Evolutionary conservation across 2,797 vertebrate genomes (phyloP).

Genomic region (Lindbergichthys nudifrons): DNA sequence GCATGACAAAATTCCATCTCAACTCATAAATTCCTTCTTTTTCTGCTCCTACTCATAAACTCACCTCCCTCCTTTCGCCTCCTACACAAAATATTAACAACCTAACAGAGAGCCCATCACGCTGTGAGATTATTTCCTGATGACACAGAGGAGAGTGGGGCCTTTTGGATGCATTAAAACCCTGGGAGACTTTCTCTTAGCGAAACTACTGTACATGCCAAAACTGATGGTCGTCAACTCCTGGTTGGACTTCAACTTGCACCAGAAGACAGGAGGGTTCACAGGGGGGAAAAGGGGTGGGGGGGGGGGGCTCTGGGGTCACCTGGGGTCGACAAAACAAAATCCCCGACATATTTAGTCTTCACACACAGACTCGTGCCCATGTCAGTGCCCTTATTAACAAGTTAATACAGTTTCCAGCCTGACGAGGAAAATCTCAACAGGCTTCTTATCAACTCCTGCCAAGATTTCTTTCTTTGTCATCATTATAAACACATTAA

Average conservation of each 20-base stretch:
- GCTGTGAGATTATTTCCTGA: slow-evolving; percentile 61
- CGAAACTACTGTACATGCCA: slow-evolving; percentile 27
- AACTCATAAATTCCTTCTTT: slow-evolving; percentile 42
- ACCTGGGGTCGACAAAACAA: slow-evolving; percentile 36
- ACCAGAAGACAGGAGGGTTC: not conserved
- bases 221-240: slow-evolving; percentile 4
- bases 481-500: slow-evolving; percentile 35
- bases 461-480: slow-evolving; percentile 39
- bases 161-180: slow-evolving; percentile 25
- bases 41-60: slow-evolving; percentile 40
- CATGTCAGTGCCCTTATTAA: slow-evolving; percentile 34
- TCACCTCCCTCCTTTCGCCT: slow-evolving; percentile 33
- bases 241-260: slow-evolving; percentile 27
- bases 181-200: slow-evolving; percentile 14
- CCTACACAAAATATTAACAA: slow-evolving; percentile 49
- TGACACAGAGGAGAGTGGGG: slow-evolving; percentile 24
- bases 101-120: slow-evolving; percentile 55
- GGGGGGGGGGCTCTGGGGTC: slow-evolving; percentile 22
- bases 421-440: slow-evolving; percentile 30
- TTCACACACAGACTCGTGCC: slow-evolving; percentile 12
- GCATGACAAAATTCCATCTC: slow-evolving; percentile 46
- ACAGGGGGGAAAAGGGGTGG: not conserved
- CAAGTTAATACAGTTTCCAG: slow-evolving; percentile 33
- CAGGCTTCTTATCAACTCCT: slow-evolving; percentile 9
- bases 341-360: slow-evolving; percentile 19